Conservation (phyloP, 2,888 invertebrate species). For the Sinhomidia bicolor region DNA sequence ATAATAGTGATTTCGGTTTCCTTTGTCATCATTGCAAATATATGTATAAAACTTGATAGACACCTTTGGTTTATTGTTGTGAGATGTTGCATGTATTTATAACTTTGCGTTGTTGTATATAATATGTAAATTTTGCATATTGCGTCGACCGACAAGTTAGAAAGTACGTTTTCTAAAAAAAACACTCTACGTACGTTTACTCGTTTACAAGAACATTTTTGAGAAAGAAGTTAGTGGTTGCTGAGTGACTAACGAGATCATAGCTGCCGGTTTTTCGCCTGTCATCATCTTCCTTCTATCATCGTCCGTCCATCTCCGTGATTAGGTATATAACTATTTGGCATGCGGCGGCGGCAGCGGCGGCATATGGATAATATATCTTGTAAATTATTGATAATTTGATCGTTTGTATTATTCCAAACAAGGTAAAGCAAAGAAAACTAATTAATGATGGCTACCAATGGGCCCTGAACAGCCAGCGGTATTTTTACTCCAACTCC, state of each 20-base stretch:
- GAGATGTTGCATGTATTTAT: neutral
- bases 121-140: neutral
- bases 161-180: too few species aligned
- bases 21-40: too few species aligned
- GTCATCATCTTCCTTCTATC: slow-evolving; percentile 64
- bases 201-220: too few species aligned
- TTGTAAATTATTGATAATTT: slow-evolving; percentile 73
- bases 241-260: slow-evolving; percentile 73
- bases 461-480: slow-evolving; percentile 71
- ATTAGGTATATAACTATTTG: too few species aligned
- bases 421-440: slow-evolving; percentile 73
- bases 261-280: slow-evolving; percentile 72
- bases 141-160: too few species aligned
- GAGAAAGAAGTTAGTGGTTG: slow-evolving; percentile 32
- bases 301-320: neutral
- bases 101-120: neutral
- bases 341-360: too few species aligned
- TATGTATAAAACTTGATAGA: neutral
- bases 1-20: too few species aligned
- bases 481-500: slow-evolving; percentile 69
- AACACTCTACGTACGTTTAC: neutral
- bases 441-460: slow-evolving; percentile 75
- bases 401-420: slow-evolving; percentile 69
- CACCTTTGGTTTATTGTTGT: slow-evolving; percentile 21
- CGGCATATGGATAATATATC: slow-evolving; percentile 25